phyloP scores from a whole-genome alignment of 2,113 vertebrate species.

The Zosterops borbonicus region DNA sequence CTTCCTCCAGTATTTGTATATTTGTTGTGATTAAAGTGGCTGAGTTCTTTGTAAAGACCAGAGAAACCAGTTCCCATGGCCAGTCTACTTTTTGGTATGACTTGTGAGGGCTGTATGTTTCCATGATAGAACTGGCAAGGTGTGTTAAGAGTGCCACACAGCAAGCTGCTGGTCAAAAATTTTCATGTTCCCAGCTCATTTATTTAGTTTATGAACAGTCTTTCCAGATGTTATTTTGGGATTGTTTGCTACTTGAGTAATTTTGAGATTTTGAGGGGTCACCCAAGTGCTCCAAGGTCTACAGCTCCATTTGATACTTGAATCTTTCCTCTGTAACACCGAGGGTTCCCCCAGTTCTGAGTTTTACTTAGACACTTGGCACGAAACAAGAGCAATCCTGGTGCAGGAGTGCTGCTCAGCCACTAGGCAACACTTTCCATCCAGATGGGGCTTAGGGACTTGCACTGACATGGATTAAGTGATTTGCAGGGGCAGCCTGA shows the following conservation, averaged over 20 bases:
- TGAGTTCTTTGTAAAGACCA: neutral
- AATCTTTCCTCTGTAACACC: neutral
- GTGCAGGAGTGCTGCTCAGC: neutral
- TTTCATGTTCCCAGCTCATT: neutral
- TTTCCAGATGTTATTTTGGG: neutral
- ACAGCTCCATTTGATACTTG: neutral
- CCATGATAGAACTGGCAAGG: neutral
- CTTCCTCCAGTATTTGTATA: neutral
- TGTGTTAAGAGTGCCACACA: neutral
- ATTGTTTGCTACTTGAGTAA: neutral
- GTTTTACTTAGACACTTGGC: neutral
- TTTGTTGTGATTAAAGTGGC: neutral
- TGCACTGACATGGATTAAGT: neutral
- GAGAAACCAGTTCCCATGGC: neutral
- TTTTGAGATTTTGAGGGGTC: neutral
- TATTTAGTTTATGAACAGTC: neutral
- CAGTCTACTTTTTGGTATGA: neutral
- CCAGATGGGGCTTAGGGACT: neutral
- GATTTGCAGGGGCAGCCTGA: neutral
- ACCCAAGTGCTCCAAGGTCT: neutral
- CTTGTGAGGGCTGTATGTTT: neutral
- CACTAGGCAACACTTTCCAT: neutral
- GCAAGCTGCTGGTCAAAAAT: neutral
- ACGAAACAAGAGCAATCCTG: neutral
- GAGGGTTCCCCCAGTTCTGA: neutral